phyloP scores from a whole-genome alignment of 2,888 invertebrate species.

The Drosophila putrida region DNA sequence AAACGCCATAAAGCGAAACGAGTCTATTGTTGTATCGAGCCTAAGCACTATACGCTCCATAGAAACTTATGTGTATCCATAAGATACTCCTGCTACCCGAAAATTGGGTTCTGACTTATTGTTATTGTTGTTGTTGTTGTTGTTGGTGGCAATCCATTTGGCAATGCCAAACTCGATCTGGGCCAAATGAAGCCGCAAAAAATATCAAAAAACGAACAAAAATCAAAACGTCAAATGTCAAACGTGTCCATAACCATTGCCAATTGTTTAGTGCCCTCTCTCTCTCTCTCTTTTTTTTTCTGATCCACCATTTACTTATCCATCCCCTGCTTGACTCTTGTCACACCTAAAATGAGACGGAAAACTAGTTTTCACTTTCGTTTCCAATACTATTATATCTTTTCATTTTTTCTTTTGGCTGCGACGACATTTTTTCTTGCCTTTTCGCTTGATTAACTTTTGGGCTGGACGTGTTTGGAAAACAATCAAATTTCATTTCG shows the following conservation, averaged over 20 bases:
- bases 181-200: conserved; percentile 30
- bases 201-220: conserved; percentile 8
- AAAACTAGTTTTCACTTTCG: conserved; percentile 53
- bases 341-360: conserved; percentile 44
- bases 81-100: conserved; percentile 28
- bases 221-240: conserved; percentile 53
- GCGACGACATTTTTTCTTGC: conserved; percentile 14
- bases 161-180: conserved; percentile 36
- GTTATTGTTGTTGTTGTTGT: conserved; percentile 20
- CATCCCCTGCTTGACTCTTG: conserved; percentile 12
- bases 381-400: conserved; percentile 32
- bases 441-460: conserved; percentile 48
- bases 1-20: conserved; percentile 47
- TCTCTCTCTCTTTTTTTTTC: not conserved
- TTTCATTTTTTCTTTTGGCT: conserved; percentile 16
- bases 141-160: conserved; percentile 46
- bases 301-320: not conserved
- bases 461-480: conserved; percentile 14
- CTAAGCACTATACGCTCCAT: conserved; percentile 16
- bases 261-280: conserved; percentile 28
- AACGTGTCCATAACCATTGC: conserved; percentile 46
- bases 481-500: conserved; percentile 13
- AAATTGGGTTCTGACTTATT: conserved; percentile 37
- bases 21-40: conserved; percentile 17
- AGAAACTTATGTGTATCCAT: conserved; percentile 12